Evolutionary conservation across 2,797 vertebrate species (phyloP), one percentile per base, ranked within the genome.

Genomic region (Ctenopoma multispine): DNA sequence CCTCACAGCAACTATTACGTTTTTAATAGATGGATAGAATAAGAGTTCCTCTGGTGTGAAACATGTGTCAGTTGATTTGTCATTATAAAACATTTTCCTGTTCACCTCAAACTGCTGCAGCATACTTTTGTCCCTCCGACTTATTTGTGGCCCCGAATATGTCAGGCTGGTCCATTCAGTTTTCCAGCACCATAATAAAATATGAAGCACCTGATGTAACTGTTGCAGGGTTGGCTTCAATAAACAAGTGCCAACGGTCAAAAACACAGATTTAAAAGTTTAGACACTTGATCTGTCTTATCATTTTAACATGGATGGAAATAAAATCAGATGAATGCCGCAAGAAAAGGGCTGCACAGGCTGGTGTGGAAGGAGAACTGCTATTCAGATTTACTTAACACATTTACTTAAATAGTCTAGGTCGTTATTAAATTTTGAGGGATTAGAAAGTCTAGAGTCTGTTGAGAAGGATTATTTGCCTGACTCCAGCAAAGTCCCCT

Each of bases 401-500:
- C 18, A 20, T n/a, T 43, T n/a, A 2, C 5, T 67, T 20, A 27
- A 62, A 49, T 49, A 27, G 14, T 65, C 13, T n/a, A 18, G 59
- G 50, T 36, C 17, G 41, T 5, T 57, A 17, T 13, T 54, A 7
- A 53, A 34, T 63, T 6, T 40, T 29, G 9, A 12, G 10, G 1
- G 14, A 15, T n/a, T 15, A 20, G 7, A 10, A 17, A 4, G 18
- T 11, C 46, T 13, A 17, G 21, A 34, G 46, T 47, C 40, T 62
- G 63, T 31, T 40, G 9, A 5, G 17, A 36, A 44, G 50, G 54
- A 65, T 31, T 68, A 36, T 74, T 47, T 57, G 57, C 72, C 18
- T 31, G 79, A 77, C 59, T 83, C 72, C 50, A 21, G 64, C 59
- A 46, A 55, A 67, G 56, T 56, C 67, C 29, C 68, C 49, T 59